Conservation (phyloP, 2,888 invertebrate genomes). For the Parnassius glacialis region DNA sequence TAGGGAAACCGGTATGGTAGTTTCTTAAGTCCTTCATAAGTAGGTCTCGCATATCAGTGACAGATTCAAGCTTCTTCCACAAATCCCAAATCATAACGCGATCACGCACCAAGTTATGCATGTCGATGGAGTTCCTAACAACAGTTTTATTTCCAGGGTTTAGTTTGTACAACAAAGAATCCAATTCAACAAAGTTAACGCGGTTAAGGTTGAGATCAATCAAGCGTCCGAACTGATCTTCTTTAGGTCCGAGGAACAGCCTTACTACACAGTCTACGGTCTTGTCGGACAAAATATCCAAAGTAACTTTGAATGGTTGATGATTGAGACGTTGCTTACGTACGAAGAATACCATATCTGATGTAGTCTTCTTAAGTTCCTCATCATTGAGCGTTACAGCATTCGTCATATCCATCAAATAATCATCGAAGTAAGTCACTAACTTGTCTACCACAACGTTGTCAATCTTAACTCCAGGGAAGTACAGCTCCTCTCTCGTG, state of each 20-base stretch:
- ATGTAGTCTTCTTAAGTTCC: slow-evolving; percentile 69
- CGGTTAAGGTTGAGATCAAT: slow-evolving; percentile 82
- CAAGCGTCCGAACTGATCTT: slow-evolving; percentile 78
- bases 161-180: slow-evolving; percentile 82
- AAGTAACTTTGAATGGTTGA: slow-evolving; percentile 81
- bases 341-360: slow-evolving; percentile 75
- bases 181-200: slow-evolving; percentile 83
- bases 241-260: slow-evolving; percentile 86
- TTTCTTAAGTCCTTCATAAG: slow-evolving; percentile 60
- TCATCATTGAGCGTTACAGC: slow-evolving; percentile 72
- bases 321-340: slow-evolving; percentile 84
- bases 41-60: slow-evolving; percentile 63
- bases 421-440: slow-evolving; percentile 85
- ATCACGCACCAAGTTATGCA: slow-evolving; percentile 83
- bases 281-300: slow-evolving; percentile 81
- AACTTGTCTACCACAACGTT: slow-evolving; percentile 83
- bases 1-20: slow-evolving; percentile 85
- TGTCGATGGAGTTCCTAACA: slow-evolving; percentile 83
- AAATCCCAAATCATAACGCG: slow-evolving; percentile 83
- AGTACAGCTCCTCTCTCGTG: slow-evolving; percentile 81
- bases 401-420: slow-evolving; percentile 83
- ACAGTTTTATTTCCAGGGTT: slow-evolving; percentile 84
- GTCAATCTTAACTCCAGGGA: slow-evolving; percentile 84
- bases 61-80: slow-evolving; percentile 82
- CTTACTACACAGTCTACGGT: slow-evolving; percentile 82